phyloP scores from a whole-genome alignment of 2,888 invertebrate species.

The Electrophaes corylata region DNA sequence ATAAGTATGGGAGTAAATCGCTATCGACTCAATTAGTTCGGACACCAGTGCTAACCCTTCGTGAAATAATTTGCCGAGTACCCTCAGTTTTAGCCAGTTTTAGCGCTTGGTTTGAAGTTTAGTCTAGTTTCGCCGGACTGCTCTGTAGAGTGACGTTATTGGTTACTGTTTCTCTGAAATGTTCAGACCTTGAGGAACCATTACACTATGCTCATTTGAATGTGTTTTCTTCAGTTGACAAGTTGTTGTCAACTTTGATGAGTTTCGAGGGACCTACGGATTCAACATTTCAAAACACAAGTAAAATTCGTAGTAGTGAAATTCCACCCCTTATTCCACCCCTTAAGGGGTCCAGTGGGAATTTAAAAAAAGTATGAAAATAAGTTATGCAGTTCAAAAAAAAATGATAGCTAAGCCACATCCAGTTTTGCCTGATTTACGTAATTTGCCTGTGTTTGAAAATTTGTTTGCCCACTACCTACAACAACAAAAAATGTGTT shows the following conservation, averaged over 20 bases:
- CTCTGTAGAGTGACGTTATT: slow-evolving; percentile 19
- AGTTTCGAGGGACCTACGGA: slow-evolving; percentile 6
- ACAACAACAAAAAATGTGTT: too few species aligned
- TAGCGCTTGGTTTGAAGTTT: slow-evolving; percentile 5
- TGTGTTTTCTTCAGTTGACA: slow-evolving; percentile 3
- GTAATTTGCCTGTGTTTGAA: too few species aligned
- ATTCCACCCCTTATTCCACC: too few species aligned
- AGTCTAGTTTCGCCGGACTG: slow-evolving; percentile 3
- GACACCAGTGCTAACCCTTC: neutral
- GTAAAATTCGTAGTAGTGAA: too few species aligned
- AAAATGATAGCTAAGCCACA: too few species aligned
- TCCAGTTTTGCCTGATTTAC: too few species aligned
- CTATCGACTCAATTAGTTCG: too few species aligned
- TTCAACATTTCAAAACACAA: neutral
- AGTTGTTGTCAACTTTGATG: slow-evolving; percentile 9
- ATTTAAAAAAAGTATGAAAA: too few species aligned
- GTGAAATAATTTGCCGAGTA: neutral
- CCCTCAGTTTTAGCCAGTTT: neutral
- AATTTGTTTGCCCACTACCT: too few species aligned
- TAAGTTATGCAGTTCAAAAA: too few species aligned
- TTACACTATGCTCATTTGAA: neutral
- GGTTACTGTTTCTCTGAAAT: slow-evolving; percentile 10
- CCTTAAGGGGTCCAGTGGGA: too few species aligned
- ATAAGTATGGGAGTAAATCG: too few species aligned
- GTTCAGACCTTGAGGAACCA: slow-evolving; percentile 2